These are phyloP conservation scores for Erynnis tages DNA, from an alignment of 2,888 invertebrate species.

Conservation along the genomic window DNA sequence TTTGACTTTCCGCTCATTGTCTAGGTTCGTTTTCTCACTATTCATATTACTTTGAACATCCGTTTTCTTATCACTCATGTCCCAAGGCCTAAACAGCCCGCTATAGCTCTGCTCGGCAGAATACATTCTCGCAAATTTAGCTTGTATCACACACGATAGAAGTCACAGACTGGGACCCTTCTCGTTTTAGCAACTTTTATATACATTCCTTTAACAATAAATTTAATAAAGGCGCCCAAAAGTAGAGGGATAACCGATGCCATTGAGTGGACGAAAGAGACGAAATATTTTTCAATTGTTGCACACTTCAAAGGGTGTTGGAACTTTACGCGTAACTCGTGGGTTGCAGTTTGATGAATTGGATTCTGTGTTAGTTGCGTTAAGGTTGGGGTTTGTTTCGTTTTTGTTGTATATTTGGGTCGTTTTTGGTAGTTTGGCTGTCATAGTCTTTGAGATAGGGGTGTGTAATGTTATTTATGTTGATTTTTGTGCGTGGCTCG, in stretches of 20 bases:
- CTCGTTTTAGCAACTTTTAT: constrained; percentile 76
- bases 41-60: constrained; percentile 8
- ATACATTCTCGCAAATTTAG: constrained; percentile 53
- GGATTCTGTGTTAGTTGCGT: constrained; percentile 37
- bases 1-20: constrained; percentile 37
- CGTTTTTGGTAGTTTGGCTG: constrained; percentile 41
- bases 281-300: constrained; percentile 81
- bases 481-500: constrained; percentile 73
- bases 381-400: constrained; percentile 36
- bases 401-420: constrained; percentile 33
- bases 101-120: constrained; percentile 68
- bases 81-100: constrained; percentile 84
- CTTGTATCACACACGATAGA: constrained; percentile 56
- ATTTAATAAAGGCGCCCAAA: constrained; percentile 75
- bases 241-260: constrained; percentile 68
- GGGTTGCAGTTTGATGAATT: background rate
- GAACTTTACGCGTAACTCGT: constrained; percentile 39
- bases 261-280: constrained; percentile 77
- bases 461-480: constrained; percentile 81
- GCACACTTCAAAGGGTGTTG: constrained; percentile 60
- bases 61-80: constrained; percentile 58
- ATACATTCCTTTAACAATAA: constrained; percentile 79
- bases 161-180: constrained; percentile 69
- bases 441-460: constrained; percentile 77
- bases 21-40: constrained; percentile 40